Base-by-base conservation (phyloP, 2,797 vertebrate species). In the Cyprinella venusta region DNA sequence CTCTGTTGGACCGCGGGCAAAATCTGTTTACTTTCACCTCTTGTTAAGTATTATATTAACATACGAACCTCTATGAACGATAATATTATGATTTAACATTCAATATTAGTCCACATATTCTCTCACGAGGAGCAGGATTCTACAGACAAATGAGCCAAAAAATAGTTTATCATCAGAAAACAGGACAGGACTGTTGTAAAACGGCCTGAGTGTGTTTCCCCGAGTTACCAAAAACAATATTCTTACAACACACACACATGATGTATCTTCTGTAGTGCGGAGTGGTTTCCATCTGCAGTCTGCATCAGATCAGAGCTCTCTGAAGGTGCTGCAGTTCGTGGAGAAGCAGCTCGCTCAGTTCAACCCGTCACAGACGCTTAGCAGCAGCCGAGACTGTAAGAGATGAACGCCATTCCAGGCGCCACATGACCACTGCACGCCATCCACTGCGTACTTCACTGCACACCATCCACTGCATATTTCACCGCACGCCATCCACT, bases 271-370 rank as follows among this genome's bases (percentile, higher is more conserved):
- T 78, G 74, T 94, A 93, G 97, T 97, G 90, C 95, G 95, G 68
- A 96, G 97, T 86, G 95, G 94, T 40, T 98, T 97, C 93, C 94
- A 95, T 63, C 95, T 97, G 89, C 96, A 97, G 81, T 82, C 97
- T 1, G 93, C 95, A 87, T 96, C 97, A 91, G 97, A 98, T 82
- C 95, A 96, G 90, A 95, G 97, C 89, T 98, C 97, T 89, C 97
- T 98, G 96, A 98, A 97, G 91, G 96, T 99, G 90, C 94, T 99
- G 30, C 98, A 99, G 92, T 98, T 97, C 76, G 96, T 99, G 0
- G 98, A 99, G 94, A 97, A 97, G 85, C 97, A 99, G 88, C 92
- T 99, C 94, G 97, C 97, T 87, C 96, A 98, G 91, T 98, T 99
- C 93, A 97, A 98, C 89, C 97, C 97, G 7, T 90, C 97, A 79